Conservation (phyloP, 2,797 vertebrate species). For the Acrocephalus scirpaceus region DNA sequence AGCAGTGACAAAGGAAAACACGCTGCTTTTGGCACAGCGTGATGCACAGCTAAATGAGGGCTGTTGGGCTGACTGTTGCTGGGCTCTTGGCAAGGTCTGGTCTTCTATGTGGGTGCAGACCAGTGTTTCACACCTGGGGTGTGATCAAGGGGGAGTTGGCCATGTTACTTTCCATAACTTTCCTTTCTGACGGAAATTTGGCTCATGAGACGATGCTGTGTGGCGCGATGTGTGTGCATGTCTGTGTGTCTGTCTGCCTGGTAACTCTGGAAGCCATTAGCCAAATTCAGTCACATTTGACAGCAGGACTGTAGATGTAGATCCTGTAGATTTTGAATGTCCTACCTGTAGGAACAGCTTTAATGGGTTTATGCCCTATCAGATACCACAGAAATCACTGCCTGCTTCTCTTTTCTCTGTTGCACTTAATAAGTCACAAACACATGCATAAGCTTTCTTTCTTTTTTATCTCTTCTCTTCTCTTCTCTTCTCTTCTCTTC, state of each 20-base stretch:
- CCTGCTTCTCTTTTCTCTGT: background rate
- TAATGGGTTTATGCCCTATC: background rate
- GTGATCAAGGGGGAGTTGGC: background rate
- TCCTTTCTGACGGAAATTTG: background rate
- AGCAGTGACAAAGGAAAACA: background rate
- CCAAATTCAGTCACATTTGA: slow-evolving; percentile 16
- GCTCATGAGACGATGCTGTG: background rate
- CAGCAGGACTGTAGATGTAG: background rate
- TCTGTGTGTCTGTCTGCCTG: background rate
- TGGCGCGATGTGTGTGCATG: background rate
- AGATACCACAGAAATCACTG: background rate
- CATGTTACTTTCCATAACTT: background rate
- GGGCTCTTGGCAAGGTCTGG: background rate
- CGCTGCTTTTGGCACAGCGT: background rate
- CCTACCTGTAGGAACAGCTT: background rate
- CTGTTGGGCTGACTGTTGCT: background rate
- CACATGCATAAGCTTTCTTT: background rate
- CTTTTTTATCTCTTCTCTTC: too few species aligned
- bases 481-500: too few species aligned
- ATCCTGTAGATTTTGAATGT: background rate
- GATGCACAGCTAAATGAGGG: background rate
- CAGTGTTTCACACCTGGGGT: background rate
- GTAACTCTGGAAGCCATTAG: slow-evolving; percentile 10
- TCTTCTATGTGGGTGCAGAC: background rate
- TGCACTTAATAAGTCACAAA: background rate